phyloP scores from a whole-genome alignment of 2,888 invertebrate species.

The Idaea dimidiata region DNA sequence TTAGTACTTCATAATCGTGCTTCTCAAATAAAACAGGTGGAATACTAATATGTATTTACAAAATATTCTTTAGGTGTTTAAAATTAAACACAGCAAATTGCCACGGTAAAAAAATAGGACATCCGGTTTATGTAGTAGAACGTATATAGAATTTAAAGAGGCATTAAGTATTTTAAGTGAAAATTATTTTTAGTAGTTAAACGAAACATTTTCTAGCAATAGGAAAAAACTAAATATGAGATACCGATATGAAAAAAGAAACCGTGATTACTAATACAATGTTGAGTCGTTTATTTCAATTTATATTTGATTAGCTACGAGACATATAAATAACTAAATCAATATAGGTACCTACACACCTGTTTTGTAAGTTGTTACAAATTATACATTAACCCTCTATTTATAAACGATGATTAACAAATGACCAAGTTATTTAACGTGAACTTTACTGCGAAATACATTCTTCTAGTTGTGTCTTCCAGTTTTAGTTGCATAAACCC shows the following conservation, averaged over 20 bases:
- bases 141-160: constrained; percentile 33
- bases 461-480: no score
- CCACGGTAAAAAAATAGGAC: constrained; percentile 33
- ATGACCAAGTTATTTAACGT: no score
- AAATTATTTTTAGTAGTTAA: constrained; percentile 10
- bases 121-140: constrained; percentile 33
- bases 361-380: no score
- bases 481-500: no score
- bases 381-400: no score
- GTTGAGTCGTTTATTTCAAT: background rate
- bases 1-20: background rate
- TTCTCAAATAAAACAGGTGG: background rate
- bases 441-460: no score
- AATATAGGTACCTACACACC: no score
- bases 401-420: no score
- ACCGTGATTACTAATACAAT: background rate
- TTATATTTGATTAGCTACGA: background rate
- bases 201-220: constrained; percentile 14
- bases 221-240: background rate
- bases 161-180: constrained; percentile 19
- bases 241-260: background rate
- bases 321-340: no score
- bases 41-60: constrained; percentile 14
- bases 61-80: constrained; percentile 2
- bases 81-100: constrained; percentile 22